Conservation (phyloP, 2,888 invertebrate genomes). For the Xestia sexstrigata region DNA sequence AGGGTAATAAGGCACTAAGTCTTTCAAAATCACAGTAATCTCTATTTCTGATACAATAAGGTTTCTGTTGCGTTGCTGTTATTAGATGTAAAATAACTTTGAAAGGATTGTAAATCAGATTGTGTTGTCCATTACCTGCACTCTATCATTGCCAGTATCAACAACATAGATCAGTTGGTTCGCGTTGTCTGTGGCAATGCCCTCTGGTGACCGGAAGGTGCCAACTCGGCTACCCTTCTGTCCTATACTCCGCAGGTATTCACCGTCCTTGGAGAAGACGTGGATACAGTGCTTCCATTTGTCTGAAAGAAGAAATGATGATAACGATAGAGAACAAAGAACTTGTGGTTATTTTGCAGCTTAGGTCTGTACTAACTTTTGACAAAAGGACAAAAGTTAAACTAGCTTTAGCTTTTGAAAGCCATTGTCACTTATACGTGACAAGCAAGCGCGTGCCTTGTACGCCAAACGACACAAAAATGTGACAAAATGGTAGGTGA, state of each 20-base stretch:
- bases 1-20: no score
- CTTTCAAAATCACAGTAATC: no score
- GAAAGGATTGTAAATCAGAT: not conserved
- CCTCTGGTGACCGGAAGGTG: conserved; percentile 93
- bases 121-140: conserved; percentile 82
- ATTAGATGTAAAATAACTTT: no score
- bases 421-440: no score
- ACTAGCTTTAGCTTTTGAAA: no score
- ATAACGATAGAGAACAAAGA: not conserved
- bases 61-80: no score
- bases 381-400: no score
- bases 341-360: not conserved
- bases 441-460: no score
- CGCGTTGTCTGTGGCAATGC: conserved; percentile 91
- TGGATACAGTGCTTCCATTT: conserved; percentile 93
- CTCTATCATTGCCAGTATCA: conserved; percentile 95
- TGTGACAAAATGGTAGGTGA: no score
- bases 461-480: no score
- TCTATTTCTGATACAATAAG: no score
- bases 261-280: conserved; percentile 92
- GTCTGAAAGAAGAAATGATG: conserved; percentile 81
- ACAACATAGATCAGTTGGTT: conserved; percentile 92
- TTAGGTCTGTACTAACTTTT: not conserved
- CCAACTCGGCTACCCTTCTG: conserved; percentile 92
- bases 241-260: conserved; percentile 91